Base-by-base conservation (phyloP, 1,140 invertebrate genomes). In the Himalopsyche phryganea region DNA sequence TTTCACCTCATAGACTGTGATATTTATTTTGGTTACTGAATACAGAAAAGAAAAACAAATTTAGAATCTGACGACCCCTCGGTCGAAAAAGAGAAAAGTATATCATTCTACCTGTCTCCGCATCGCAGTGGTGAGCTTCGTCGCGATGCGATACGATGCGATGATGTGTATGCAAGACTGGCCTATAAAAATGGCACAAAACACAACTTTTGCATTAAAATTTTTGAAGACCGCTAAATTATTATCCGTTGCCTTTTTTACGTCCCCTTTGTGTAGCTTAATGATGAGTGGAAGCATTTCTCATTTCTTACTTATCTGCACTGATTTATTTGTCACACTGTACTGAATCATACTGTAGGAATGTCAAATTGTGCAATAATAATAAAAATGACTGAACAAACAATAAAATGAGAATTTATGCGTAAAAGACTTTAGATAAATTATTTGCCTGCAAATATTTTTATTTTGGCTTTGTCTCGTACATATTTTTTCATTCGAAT, bases 161-260 rank as follows among this genome's bases (percentile, higher is more conserved):
- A 15, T 40, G 38, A 40, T 40, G 38, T 40, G 38, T 40, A 5
- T 40, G 5, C 18, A 19, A 17, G 42, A n/a, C 18, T 45, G 42
- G 44, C 42, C 52, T 55, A 59, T 48, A 47, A 59, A 58, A 59
- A 48, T 47, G 57, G 50, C 50, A 52, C 52, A 51, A 59, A 53
- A 59, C 57, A 59, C 50, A 53, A 11, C 57, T 59, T 59, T 59
- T 48, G 57, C 57, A 59, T 59, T 59, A 59, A 59, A 59, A 59
- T 59, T 48, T 50, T 42, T 46, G 23, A 40, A 44, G 40, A 28
- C 36, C 46, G 13, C 33, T 58, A 40, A 58, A 58, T 50, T 58
- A 58, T 50, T 50, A 32, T 36, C 54, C 54, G 48, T 45, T 28
- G 6, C 49, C 14, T 53, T 53, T 49, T 56, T 56, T 56, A 28